phyloP scores from a whole-genome alignment of 2,888 invertebrate species.

The Thera britannica region DNA sequence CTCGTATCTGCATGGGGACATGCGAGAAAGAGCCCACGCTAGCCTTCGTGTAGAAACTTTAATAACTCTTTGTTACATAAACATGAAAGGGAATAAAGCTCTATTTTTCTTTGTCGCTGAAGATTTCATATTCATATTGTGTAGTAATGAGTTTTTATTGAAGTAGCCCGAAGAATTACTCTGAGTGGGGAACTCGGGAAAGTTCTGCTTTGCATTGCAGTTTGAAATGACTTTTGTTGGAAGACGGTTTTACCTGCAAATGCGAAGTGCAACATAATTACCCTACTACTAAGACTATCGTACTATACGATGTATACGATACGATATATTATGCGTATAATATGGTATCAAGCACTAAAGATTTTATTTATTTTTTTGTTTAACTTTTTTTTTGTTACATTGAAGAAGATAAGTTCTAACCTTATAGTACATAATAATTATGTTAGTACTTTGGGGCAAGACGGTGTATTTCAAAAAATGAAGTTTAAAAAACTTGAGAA shows the following conservation, averaged over 20 bases:
- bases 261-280: neutral
- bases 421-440: too few relatives aligned
- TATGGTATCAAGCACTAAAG: too few relatives aligned
- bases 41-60: slow-evolving; percentile 62
- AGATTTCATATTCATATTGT: slow-evolving; percentile 29
- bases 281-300: too few relatives aligned
- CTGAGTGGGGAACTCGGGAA: slow-evolving; percentile 9
- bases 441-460: too few relatives aligned
- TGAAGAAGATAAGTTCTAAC: too few relatives aligned
- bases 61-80: slow-evolving; percentile 62
- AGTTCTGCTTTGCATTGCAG: slow-evolving; percentile 18
- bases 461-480: too few relatives aligned
- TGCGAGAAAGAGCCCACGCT: slow-evolving; percentile 69
- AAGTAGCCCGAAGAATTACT: slow-evolving; percentile 29
- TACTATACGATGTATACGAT: too few relatives aligned
- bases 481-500: too few relatives aligned
- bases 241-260: slow-evolving; percentile 10
- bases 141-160: slow-evolving; percentile 32
- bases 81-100: slow-evolving; percentile 35
- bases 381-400: too few relatives aligned
- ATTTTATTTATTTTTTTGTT: too few relatives aligned
- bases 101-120: slow-evolving; percentile 44
- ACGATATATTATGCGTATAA: too few relatives aligned
- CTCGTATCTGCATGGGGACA: slow-evolving; percentile 65
- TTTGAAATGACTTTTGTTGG: slow-evolving; percentile 28